Evolutionary conservation across 35 echinoderm and acorn worm species (phyloP).

Genomic region (Holothuria glaberrima): DNA sequence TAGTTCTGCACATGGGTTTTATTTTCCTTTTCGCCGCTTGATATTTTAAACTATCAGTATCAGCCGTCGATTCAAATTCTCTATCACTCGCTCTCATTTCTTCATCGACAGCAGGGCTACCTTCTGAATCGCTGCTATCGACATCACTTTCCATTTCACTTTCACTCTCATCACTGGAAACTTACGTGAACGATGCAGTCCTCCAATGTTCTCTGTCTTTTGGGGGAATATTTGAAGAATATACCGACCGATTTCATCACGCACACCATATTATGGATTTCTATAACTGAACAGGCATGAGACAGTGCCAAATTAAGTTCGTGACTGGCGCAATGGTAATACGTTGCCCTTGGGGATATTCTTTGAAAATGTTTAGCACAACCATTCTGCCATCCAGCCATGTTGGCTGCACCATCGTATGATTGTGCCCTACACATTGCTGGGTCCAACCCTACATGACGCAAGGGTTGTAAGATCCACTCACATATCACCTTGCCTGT

Average conservation of each 20-base stretch:
- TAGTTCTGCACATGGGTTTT: neutral
- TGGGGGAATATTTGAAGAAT: neutral
- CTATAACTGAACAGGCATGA: neutral
- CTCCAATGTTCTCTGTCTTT: no score
- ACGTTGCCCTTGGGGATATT: neutral
- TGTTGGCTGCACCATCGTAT: constrained; percentile 56
- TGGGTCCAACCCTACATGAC: neutral
- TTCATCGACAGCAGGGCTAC: neutral
- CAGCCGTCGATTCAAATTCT: no score
- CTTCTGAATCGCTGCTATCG: no score
- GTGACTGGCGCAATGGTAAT: constrained; percentile 25
- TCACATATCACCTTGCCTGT: constrained; percentile 35
- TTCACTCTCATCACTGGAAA: no score
- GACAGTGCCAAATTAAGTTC: constrained; percentile 42
- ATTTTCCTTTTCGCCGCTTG: no score
- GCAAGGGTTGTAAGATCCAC: neutral
- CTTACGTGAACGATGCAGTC: no score
- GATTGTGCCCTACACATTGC: constrained; percentile 31
- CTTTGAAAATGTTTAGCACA: constrained; percentile 15
- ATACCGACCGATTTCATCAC: constrained; percentile 23
- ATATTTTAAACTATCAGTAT: no score
- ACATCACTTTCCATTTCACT: no score
- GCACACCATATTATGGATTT: neutral
- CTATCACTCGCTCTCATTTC: no score
- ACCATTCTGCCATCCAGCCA: constrained; percentile 42